Percentiles rank a stretch among this genome's conserved stretches.
These are phyloP conservation scores for Siniperca scherzeri DNA, from an alignment of 2,797 vertebrate species.

Conservation along the genomic window DNA sequence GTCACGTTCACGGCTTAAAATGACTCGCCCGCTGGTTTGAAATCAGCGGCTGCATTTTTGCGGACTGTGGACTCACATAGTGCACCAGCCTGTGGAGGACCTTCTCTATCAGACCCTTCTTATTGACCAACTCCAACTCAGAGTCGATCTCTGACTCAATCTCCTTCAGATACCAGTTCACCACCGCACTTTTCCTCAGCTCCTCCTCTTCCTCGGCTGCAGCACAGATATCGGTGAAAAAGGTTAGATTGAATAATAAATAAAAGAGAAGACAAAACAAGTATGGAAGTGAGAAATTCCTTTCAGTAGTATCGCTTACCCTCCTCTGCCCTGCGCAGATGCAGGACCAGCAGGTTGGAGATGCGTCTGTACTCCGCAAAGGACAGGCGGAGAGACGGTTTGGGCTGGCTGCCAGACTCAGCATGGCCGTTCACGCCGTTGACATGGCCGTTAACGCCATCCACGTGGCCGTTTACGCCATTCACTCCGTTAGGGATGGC, in stretches of 20 bases:
- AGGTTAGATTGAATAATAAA: neutral
- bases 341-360: slow-evolving; percentile 96
- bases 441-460: slow-evolving; percentile 68
- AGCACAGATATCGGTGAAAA: neutral
- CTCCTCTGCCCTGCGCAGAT: slow-evolving; percentile 93
- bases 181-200: slow-evolving; percentile 92
- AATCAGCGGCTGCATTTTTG: neutral
- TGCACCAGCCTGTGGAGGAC: slow-evolving; percentile 96
- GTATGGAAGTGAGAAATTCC: accelerated
- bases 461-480: slow-evolving; percentile 70
- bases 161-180: slow-evolving; percentile 99
- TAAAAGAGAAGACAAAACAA: neutral
- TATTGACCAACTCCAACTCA: slow-evolving; percentile 95
- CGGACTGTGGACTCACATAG: slow-evolving; percentile 87
- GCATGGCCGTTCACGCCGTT: slow-evolving; percentile 82
- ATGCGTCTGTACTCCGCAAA: slow-evolving; percentile 94
- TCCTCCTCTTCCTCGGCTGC: slow-evolving; percentile 93
- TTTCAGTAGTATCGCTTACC: slow-evolving; percentile 74
- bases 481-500: slow-evolving; percentile 85
- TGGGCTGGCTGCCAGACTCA: slow-evolving; percentile 78
- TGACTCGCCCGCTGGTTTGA: neutral
- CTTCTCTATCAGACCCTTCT: slow-evolving; percentile 96
- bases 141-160: slow-evolving; percentile 98
- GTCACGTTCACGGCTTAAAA: neutral
- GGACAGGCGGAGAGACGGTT: slow-evolving; percentile 90